Evolutionary conservation across 1,140 invertebrate species (phyloP).

Genomic region (Agraylea sexmaculata): DNA sequence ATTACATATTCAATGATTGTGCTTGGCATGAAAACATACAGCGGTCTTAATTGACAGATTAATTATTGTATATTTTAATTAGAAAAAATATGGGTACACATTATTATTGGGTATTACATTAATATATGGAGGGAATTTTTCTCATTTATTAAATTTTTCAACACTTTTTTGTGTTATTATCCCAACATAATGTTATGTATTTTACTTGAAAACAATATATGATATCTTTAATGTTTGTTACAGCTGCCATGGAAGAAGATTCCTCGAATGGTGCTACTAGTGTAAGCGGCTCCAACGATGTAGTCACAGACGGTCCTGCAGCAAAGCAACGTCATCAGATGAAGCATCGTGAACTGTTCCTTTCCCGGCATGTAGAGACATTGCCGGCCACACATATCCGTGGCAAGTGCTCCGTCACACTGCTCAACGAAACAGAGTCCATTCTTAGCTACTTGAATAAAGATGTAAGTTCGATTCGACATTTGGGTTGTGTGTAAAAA

Average conservation of each 20-base stretch:
- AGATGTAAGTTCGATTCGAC: slow-evolving; percentile 59
- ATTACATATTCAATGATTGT: too few relatives aligned
- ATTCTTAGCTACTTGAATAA: slow-evolving; percentile 91
- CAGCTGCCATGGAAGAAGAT: slow-evolving; percentile 41
- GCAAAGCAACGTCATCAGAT: slow-evolving; percentile 84
- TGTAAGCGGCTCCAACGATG: slow-evolving; percentile 5
- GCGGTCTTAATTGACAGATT: too few relatives aligned
- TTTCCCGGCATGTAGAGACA: slow-evolving; percentile 95
- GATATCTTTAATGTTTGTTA: slow-evolving; percentile 12
- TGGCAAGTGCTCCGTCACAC: slow-evolving; percentile 95
- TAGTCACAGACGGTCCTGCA: slow-evolving; percentile 41
- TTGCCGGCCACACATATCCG: slow-evolving; percentile 96
- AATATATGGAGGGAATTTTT: too few relatives aligned
- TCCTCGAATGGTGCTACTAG: slow-evolving; percentile 17
- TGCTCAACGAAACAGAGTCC: slow-evolving; percentile 97
- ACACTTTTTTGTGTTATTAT: not conserved
- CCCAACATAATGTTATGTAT: too few relatives aligned
- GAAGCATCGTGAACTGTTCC: slow-evolving; percentile 95
- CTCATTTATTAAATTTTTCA: too few relatives aligned
- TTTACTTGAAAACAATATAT: too few relatives aligned
- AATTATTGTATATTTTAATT: too few relatives aligned
- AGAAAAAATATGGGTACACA: too few relatives aligned
- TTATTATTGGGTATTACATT: too few relatives aligned
- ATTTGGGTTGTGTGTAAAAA: too few relatives aligned
- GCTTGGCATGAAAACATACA: too few relatives aligned